These are phyloP conservation scores for Ophioderma brevispina DNA, from an alignment of 35 echinoderm and acorn worm species.

Conservation along the genomic window DNA sequence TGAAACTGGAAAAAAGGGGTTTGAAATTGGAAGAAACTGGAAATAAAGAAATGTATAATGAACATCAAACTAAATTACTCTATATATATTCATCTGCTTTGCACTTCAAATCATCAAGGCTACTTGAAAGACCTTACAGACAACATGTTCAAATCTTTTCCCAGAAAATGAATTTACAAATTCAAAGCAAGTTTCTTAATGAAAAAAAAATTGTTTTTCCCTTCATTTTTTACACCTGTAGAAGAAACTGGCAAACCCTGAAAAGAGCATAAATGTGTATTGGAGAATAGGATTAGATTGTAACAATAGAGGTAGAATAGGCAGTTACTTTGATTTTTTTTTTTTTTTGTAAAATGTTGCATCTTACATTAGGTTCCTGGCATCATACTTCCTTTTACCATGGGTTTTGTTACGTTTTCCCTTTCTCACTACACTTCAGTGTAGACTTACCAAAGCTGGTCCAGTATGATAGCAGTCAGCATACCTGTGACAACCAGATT, in stretches of 20 bases:
- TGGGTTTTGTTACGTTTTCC: not conserved
- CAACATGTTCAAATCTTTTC: too few relatives aligned
- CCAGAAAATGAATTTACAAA: too few relatives aligned
- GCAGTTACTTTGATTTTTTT: not conserved
- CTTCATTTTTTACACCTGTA: too few relatives aligned
- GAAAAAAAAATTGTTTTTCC: too few relatives aligned
- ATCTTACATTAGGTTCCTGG: not conserved
- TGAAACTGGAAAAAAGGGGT: too few relatives aligned
- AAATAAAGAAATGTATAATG: too few relatives aligned
- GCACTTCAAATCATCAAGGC: too few relatives aligned
- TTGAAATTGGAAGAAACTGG: too few relatives aligned
- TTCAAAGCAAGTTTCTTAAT: too few relatives aligned
- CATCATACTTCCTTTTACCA: not conserved
- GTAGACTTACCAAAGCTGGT: conserved; percentile 10
- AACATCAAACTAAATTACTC: not conserved
- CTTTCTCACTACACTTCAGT: not conserved
- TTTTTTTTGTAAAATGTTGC: not conserved
- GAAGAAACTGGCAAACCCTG: not conserved
- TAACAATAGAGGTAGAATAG: not conserved
- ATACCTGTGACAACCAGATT: conserved; percentile 11
- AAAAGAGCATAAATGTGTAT: not conserved
- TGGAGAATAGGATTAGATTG: not conserved
- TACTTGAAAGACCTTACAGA: too few relatives aligned
- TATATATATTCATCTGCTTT: not conserved
- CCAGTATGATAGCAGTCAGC: conserved; percentile 45